These are phyloP conservation scores for Anthonomus grandis DNA, from an alignment of 1,140 invertebrate genomes.

Conservation along the genomic window DNA sequence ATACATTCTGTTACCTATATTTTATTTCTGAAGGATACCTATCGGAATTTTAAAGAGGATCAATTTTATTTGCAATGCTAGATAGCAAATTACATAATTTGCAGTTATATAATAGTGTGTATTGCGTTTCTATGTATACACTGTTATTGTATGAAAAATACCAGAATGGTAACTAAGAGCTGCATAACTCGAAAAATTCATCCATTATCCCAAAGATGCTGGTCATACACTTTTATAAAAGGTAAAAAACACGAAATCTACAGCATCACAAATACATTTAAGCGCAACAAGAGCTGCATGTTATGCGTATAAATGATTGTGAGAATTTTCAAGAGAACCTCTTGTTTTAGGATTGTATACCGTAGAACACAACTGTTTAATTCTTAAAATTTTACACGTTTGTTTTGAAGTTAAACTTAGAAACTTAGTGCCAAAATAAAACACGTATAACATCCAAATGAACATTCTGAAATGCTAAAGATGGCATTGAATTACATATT, in stretches of 20 bases:
- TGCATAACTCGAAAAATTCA: slow-evolving; percentile 26
- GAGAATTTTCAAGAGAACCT: slow-evolving; percentile 33
- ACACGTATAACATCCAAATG: too few relatives aligned
- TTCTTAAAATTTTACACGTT: slow-evolving; percentile 28
- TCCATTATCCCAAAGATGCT: too few relatives aligned
- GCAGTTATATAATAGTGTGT: slow-evolving; percentile 27
- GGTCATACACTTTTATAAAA: too few relatives aligned
- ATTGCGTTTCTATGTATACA: slow-evolving; percentile 29
- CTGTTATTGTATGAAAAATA: too few relatives aligned
- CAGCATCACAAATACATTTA: too few relatives aligned
- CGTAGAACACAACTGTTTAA: slow-evolving; percentile 32
- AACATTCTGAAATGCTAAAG: slow-evolving; percentile 18
- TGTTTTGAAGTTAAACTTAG: slow-evolving; percentile 21
- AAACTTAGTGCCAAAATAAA: slow-evolving; percentile 32
- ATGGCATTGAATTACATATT: slow-evolving; percentile 24
- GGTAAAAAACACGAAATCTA: too few relatives aligned
- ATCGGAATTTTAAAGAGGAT: slow-evolving; percentile 30
- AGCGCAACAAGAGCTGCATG: too few relatives aligned
- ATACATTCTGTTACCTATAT: slow-evolving; percentile 29
- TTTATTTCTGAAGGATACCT: slow-evolving; percentile 31
- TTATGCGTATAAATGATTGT: slow-evolving; percentile 32
- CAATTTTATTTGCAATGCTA: slow-evolving; percentile 17
- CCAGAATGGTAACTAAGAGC: slow-evolving; percentile 33
- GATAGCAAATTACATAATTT: slow-evolving; percentile 22
- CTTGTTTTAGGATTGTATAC: slow-evolving; percentile 37